Percentiles rank a stretch among this genome's conserved stretches.
Evolutionary conservation across 2,113 vertebrate genomes (phyloP).

Genomic region (Hucho hucho): DNA sequence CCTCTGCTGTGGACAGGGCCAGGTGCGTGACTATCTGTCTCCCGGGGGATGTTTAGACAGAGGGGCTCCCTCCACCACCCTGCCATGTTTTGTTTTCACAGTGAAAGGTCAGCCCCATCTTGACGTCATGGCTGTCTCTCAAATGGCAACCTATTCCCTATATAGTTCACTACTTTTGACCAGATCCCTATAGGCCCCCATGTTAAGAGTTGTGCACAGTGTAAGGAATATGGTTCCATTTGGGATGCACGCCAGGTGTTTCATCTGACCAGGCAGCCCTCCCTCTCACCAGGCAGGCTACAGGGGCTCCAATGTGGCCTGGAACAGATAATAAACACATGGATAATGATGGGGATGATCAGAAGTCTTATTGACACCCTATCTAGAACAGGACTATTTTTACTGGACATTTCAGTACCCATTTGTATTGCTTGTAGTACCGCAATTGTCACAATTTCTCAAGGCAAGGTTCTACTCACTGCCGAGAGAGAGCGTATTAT

Average conservation of each 20-base stretch:
- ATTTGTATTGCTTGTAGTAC: no score
- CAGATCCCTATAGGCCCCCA: no score
- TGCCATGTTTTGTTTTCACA: slow-evolving; percentile 68
- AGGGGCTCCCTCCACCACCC: slow-evolving; percentile 44
- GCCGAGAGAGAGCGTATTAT: no score
- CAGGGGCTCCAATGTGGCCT: slow-evolving; percentile 23
- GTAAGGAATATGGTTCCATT: no score
- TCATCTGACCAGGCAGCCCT: slow-evolving; percentile 21
- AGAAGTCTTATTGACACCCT: slow-evolving; percentile 36
- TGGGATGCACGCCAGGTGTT: slow-evolving; percentile 32
- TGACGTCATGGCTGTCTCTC: slow-evolving; percentile 40
- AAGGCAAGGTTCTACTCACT: no score
- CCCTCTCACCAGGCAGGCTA: slow-evolving; percentile 18
- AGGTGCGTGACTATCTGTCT: slow-evolving; percentile 67
- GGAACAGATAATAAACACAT: slow-evolving; percentile 51
- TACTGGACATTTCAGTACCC: no score
- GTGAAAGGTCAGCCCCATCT: slow-evolving; percentile 27
- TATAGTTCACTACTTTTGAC: no score
- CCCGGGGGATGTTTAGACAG: slow-evolving; percentile 49
- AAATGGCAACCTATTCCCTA: no score
- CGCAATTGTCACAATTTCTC: no score
- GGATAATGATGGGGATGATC: neutral
- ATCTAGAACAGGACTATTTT: neutral
- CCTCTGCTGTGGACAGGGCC: slow-evolving; percentile 46
- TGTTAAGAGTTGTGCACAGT: no score